These are phyloP conservation scores for Pluvialis apricaria DNA, from an alignment of 2,113 vertebrate genomes.

Conservation along the genomic window DNA sequence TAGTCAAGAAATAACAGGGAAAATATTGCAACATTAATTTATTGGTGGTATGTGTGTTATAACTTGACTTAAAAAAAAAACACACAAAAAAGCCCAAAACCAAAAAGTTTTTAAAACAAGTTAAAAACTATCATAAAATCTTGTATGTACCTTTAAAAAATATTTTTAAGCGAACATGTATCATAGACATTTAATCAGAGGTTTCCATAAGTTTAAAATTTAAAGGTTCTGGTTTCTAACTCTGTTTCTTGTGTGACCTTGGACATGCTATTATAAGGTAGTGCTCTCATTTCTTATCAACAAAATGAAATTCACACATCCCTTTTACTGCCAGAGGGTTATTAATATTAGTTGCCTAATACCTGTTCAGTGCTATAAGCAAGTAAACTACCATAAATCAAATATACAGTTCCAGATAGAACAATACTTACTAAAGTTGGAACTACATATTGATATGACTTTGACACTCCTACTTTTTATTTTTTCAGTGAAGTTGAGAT, in stretches of 20 bases:
- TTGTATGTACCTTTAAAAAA: background rate
- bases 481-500: background rate
- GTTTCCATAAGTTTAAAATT: background rate
- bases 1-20: background rate
- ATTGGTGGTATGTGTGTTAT: background rate
- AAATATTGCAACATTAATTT: background rate
- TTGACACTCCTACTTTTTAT: background rate
- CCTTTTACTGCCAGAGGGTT: background rate
- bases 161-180: background rate
- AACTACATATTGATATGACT: background rate
- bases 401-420: background rate
- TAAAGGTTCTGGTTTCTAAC: background rate
- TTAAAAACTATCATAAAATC: background rate
- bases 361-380: background rate
- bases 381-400: background rate
- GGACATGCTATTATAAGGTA: background rate
- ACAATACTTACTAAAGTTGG: background rate
- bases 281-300: background rate
- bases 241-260: background rate
- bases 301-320: background rate
- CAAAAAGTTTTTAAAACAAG: background rate
- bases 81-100: background rate
- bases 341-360: background rate
- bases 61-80: background rate
- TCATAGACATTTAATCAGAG: background rate